Percentiles rank a stretch among this genome's conserved stretches.
Evolutionary conservation across 2,888 invertebrate genomes (phyloP).

Genomic region (Cosmopolites sordidus): DNA sequence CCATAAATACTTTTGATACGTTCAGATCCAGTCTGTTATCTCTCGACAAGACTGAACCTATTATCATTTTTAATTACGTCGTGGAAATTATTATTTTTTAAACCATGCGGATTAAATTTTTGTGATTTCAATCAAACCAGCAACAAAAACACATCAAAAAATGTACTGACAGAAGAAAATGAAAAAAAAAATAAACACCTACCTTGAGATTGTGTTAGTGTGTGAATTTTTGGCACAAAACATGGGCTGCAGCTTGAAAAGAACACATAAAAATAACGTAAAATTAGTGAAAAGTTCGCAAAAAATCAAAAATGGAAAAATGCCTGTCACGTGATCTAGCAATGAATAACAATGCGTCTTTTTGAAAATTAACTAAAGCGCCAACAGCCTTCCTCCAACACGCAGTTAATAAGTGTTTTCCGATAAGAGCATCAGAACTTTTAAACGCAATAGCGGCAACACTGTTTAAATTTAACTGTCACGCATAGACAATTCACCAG

Average conservation of each 20-base stretch:
- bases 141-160: slow-evolving; percentile 27
- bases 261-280: slow-evolving; percentile 35
- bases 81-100: too few relatives aligned
- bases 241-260: slow-evolving; percentile 46
- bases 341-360: background rate
- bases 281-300: slow-evolving; percentile 49
- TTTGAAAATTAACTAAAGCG: background rate
- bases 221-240: slow-evolving; percentile 45
- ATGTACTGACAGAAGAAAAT: too few relatives aligned
- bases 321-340: too few relatives aligned
- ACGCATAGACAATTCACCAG: too few relatives aligned
- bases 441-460: too few relatives aligned
- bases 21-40: background rate
- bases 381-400: too few relatives aligned
- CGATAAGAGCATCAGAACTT: too few relatives aligned
- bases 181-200: slow-evolving; percentile 34
- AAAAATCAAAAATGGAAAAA: slow-evolving; percentile 24
- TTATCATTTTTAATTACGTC: too few relatives aligned
- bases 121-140: slow-evolving; percentile 1
- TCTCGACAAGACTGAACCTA: too few relatives aligned
- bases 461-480: too few relatives aligned
- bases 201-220: slow-evolving; percentile 41
- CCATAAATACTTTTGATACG: background rate
- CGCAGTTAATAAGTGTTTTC: too few relatives aligned
- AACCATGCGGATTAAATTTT: background rate